A percentile compares a stretch with the other conserved stretches of the same genome.
These are phyloP conservation scores for Prionace glauca DNA, from an alignment of 2,797 vertebrate genomes.

Conservation along the genomic window DNA sequence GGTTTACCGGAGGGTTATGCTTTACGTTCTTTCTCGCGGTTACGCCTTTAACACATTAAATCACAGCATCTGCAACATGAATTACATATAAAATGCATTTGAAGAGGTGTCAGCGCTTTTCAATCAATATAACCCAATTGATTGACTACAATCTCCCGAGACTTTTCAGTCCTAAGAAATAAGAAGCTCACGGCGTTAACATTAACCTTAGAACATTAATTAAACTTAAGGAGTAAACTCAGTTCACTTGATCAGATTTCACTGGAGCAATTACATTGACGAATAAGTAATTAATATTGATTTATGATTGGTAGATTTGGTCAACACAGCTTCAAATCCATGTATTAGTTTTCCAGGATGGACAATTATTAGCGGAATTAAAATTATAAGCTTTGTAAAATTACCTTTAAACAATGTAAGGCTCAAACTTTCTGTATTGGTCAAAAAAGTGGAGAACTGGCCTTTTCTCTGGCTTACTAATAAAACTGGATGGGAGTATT, in stretches of 20 bases:
- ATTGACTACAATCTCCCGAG: constrained; percentile 19
- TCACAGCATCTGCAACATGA: background rate
- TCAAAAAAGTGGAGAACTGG: background rate
- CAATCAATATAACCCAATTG: constrained; percentile 12
- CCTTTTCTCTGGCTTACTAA: background rate
- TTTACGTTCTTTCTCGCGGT: constrained; percentile 48
- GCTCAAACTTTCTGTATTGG: background rate
- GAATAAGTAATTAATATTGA: constrained; percentile 33
- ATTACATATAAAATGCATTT: constrained; percentile 21
- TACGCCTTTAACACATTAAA: background rate
- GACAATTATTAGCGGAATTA: background rate
- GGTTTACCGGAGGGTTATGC: constrained; percentile 47
- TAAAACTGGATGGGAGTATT: background rate
- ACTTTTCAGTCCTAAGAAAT: background rate
- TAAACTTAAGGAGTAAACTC: background rate
- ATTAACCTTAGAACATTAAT: constrained; percentile 4
- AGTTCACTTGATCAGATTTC: constrained; percentile 17
- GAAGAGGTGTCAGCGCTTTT: background rate
- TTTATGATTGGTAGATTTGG: background rate
- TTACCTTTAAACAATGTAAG: background rate
- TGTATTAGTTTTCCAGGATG: background rate
- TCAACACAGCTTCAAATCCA: background rate
- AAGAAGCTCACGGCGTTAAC: background rate
- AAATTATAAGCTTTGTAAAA: background rate
- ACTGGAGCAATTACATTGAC: background rate